A percentile compares a stretch with the other conserved stretches of the same genome.
phyloP scores from a whole-genome alignment of 1,140 invertebrate species.

The Agraylea sexmaculata region DNA sequence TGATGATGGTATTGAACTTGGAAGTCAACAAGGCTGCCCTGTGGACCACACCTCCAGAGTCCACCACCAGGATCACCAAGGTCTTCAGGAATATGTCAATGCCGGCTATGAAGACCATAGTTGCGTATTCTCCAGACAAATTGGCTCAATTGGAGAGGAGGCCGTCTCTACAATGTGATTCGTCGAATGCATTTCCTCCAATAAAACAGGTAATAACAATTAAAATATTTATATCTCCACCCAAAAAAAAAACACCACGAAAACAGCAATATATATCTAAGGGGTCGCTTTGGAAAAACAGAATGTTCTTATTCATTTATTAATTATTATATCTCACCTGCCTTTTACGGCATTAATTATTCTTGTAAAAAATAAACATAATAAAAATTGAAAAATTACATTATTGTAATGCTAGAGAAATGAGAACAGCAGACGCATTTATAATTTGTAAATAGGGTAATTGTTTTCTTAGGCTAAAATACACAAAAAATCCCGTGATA shows the following conservation, averaged over 20 bases:
- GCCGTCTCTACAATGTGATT: slow-evolving; percentile 13
- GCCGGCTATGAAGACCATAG: slow-evolving; percentile 21
- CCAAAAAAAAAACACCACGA: not conserved
- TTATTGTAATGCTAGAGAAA: too few species aligned
- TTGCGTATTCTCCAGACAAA: slow-evolving; percentile 20
- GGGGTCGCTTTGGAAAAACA: too few species aligned
- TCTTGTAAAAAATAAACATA: too few species aligned
- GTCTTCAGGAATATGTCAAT: slow-evolving; percentile 18
- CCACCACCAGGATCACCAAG: not conserved
- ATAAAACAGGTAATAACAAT: slow-evolving; percentile 8
- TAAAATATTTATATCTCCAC: not conserved
- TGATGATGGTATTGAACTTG: slow-evolving; percentile 20
- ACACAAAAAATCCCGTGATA: too few species aligned
- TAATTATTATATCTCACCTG: too few species aligned
- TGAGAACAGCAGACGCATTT: too few species aligned
- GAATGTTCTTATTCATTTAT: too few species aligned
- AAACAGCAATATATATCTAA: not conserved
- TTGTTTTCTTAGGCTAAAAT: too few species aligned
- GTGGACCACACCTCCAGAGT: slow-evolving; percentile 3
- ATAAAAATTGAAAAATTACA: too few species aligned
- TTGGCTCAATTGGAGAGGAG: slow-evolving; percentile 18
- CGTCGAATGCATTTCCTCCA: not conserved
- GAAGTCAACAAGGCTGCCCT: slow-evolving; percentile 13
- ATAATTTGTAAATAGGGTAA: too few species aligned
- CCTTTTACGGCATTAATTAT: too few species aligned